phyloP scores from a whole-genome alignment of 1,140 invertebrate species.

The Acromyrmex echinatior region DNA sequence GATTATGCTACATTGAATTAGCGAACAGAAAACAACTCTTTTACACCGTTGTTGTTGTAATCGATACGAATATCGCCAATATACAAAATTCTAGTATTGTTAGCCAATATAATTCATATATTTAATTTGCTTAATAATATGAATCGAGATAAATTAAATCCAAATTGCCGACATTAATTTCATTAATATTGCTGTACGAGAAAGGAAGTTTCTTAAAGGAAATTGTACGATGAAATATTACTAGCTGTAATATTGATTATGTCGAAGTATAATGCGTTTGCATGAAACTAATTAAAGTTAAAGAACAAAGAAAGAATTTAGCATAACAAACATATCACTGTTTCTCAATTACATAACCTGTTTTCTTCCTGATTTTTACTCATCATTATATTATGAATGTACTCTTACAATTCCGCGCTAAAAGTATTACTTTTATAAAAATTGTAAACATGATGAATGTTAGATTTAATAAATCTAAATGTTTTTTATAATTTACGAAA shows the following conservation, averaged over 20 bases:
- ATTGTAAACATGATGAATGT: background rate
- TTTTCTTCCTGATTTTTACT: conserved; percentile 1
- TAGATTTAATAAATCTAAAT: background rate
- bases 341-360: background rate
- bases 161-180: background rate
- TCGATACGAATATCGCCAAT: background rate
- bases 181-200: background rate
- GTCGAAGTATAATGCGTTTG: background rate
- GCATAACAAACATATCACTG: background rate
- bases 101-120: background rate
- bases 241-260: conserved; percentile 39
- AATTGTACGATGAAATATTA: background rate
- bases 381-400: conserved; percentile 7
- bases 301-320: background rate
- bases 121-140: background rate
- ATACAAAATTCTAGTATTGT: background rate
- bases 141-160: background rate
- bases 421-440: background rate
- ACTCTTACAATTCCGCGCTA: background rate
- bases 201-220: background rate
- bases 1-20: conserved; percentile 8
- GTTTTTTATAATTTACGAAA: background rate
- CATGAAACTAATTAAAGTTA: conserved; percentile 27
- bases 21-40: background rate
- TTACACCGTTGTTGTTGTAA: background rate